A percentile compares a stretch with the other conserved stretches of the same genome.
These are phyloP conservation scores for Eilema griseolum DNA, from an alignment of 2,888 invertebrate genomes.

Conservation along the genomic window DNA sequence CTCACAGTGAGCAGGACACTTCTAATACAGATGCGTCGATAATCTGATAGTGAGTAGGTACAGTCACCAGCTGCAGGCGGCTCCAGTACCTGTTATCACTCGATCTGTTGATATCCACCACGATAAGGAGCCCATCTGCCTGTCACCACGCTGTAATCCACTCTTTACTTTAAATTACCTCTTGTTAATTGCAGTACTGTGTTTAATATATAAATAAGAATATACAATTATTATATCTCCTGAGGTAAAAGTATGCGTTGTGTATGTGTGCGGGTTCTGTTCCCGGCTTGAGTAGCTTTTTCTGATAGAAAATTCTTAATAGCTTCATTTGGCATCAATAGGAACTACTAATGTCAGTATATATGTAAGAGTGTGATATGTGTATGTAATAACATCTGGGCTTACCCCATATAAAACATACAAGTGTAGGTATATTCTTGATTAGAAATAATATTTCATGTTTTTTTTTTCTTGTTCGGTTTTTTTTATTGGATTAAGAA, in stretches of 20 bases:
- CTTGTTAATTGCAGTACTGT: conserved; percentile 46
- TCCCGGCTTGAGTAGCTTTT: background rate
- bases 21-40: conserved; percentile 20
- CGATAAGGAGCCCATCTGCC: conserved; percentile 41
- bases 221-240: background rate
- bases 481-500: no score
- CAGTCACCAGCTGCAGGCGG: conserved; percentile 23
- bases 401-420: background rate
- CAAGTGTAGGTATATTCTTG: no score
- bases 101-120: conserved; percentile 38
- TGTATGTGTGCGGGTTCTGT: background rate
- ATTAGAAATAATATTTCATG: no score
- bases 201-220: background rate
- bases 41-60: conserved; percentile 17
- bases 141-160: conserved; percentile 42
- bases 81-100: conserved; percentile 28
- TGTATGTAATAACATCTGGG: background rate
- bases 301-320: background rate
- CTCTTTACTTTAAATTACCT: conserved; percentile 36
- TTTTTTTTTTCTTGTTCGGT: no score
- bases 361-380: background rate
- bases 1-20: background rate
- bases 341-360: background rate
- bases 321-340: background rate
- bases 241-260: background rate